A percentile compares a stretch with the other conserved stretches of the same genome.
Evolutionary conservation across 53 echinoderm and acorn worm species (phyloP).

Genomic region (Actinopyga echinites): DNA sequence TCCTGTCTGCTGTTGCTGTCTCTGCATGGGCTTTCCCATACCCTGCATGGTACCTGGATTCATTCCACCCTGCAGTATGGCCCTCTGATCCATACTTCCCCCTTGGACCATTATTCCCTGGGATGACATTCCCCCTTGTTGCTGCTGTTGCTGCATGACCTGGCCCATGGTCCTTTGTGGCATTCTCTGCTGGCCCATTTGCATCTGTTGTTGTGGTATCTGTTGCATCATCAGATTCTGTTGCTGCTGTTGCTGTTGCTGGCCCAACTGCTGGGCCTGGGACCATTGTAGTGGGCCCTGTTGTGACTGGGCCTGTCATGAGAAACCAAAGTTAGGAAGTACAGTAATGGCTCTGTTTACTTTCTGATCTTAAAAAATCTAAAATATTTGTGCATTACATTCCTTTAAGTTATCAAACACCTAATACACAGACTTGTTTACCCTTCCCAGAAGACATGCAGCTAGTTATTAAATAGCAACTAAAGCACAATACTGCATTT

Average conservation of each 20-base stretch:
- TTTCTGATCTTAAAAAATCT: no score
- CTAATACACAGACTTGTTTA: no score
- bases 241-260: constrained; percentile 59
- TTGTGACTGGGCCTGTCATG: background rate
- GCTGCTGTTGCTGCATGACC: constrained; percentile 59
- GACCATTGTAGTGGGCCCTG: background rate
- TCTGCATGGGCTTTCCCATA: constrained; percentile 15
- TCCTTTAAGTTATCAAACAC: no score
- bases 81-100: background rate
- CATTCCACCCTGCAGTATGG: constrained; percentile 19
- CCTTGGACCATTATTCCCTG: background rate
- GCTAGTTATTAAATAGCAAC: no score
- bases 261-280: constrained; percentile 6
- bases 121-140: constrained; percentile 13
- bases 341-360: no score
- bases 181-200: constrained; percentile 42
- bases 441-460: no score
- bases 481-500: no score
- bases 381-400: no score
- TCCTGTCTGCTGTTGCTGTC: constrained; percentile 54
- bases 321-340: background rate
- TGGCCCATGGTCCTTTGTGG: constrained; percentile 44
- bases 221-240: constrained; percentile 36
- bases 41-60: constrained; percentile 5
- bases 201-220: constrained; percentile 25